Conservation (phyloP, 2,797 vertebrate genomes). For the Brachymystax lenok region DNA sequence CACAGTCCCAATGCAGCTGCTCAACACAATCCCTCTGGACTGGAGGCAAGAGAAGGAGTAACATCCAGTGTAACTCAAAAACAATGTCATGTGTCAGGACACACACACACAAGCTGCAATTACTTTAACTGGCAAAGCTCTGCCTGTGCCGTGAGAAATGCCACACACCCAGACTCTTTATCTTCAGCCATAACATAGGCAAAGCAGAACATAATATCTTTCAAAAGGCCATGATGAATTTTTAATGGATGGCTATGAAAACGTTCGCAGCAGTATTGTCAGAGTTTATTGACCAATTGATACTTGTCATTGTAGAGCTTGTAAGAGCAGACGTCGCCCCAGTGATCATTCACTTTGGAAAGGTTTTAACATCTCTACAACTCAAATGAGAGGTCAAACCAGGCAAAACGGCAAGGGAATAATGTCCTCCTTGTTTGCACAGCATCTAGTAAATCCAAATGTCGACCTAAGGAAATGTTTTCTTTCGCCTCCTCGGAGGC, state of each 20-base stretch:
- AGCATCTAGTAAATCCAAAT: neutral
- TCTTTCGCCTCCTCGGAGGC: too few relatives aligned
- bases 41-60: constrained; percentile 22
- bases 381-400: neutral
- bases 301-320: neutral
- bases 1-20: constrained; percentile 20
- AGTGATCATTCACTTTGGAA: neutral
- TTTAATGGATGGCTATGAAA: neutral
- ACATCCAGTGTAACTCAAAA: constrained; percentile 22
- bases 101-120: too few relatives aligned
- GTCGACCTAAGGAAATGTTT: too few relatives aligned
- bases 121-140: too few relatives aligned
- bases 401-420: neutral
- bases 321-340: neutral
- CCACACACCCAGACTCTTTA: too few relatives aligned
- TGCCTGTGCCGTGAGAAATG: too few relatives aligned
- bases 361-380: neutral
- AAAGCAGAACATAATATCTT: neutral
- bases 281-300: neutral
- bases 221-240: neutral
- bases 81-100: constrained; percentile 11
- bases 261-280: neutral
- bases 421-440: neutral
- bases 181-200: neutral
- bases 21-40: constrained; percentile 27